Evolutionary conservation across 2,888 invertebrate genomes (phyloP).

Genomic region (Siphlonurus alternatus): DNA sequence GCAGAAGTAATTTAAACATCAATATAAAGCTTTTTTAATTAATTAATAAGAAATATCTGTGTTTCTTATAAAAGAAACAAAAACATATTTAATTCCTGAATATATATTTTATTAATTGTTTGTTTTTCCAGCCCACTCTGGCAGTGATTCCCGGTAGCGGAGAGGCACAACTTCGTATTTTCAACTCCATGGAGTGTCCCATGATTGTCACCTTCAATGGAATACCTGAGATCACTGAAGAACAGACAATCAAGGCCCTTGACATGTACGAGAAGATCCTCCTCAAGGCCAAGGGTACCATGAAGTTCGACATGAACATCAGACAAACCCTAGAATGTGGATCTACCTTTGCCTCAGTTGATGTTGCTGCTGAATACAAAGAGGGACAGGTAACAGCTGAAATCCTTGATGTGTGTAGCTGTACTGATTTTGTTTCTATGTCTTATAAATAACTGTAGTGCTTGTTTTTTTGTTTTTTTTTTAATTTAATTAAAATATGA

Average conservation of each 20-base stretch:
- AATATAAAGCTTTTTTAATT: too few species aligned
- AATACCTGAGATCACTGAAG: not conserved
- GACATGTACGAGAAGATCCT: constrained; percentile 6
- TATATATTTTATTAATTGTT: too few species aligned
- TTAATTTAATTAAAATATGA: too few species aligned
- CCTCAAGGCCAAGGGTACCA: not conserved
- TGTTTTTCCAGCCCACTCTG: constrained; percentile 38
- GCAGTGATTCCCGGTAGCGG: constrained; percentile 37
- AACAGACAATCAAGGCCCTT: constrained; percentile 6
- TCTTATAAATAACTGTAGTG: too few species aligned
- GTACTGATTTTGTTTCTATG: too few species aligned
- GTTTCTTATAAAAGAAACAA: too few species aligned
- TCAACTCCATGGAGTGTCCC: constrained; percentile 36
- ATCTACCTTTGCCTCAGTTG: not conserved
- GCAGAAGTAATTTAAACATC: too few species aligned
- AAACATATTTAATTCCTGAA: too few species aligned
- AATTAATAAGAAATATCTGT: too few species aligned
- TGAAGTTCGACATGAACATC: constrained; percentile 8
- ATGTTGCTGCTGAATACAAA: not conserved
- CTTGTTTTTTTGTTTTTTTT: too few species aligned
- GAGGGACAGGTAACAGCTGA: not conserved
- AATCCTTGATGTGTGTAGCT: too few species aligned
- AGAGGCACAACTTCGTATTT: constrained; percentile 47
- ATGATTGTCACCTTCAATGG: not conserved
- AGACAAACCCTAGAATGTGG: not conserved